Evolutionary conservation across 2,797 vertebrate genomes (phyloP).

Genomic region (Salarias fasciatus): DNA sequence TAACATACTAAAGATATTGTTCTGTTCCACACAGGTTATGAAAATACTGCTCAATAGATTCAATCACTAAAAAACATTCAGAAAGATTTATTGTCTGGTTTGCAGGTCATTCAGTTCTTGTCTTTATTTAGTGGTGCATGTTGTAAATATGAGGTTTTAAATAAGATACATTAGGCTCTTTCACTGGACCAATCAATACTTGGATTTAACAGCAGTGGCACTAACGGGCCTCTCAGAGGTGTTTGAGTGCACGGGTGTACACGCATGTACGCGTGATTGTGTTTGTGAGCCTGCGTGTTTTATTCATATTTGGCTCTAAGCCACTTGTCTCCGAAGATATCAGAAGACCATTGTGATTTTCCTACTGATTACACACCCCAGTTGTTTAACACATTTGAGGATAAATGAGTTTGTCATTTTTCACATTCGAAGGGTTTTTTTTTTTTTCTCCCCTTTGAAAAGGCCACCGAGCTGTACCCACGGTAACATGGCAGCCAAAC

Average conservation of each 20-base stretch:
- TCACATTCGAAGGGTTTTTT: conserved; percentile 46
- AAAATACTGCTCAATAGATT: no score
- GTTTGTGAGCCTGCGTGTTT: conserved; percentile 30
- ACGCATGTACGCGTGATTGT: background rate
- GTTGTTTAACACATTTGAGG: conserved; percentile 51
- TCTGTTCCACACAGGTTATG: no score
- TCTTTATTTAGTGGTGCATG: no score
- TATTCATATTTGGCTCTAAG: conserved; percentile 58
- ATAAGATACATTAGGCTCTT: background rate
- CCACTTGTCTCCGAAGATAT: conserved; percentile 62
- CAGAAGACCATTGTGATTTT: conserved; percentile 66
- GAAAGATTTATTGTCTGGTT: no score
- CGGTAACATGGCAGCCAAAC: conserved; percentile 36
- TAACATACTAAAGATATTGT: no score
- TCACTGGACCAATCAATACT: conserved; percentile 25
- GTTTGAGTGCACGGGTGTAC: background rate
- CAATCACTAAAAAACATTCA: no score
- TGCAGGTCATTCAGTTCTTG: no score
- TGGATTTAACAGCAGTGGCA: conserved; percentile 26
- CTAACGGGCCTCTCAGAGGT: conserved; percentile 47
- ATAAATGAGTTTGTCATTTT: conserved; percentile 61
- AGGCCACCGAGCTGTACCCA: conserved; percentile 49
- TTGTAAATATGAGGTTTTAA: no score
- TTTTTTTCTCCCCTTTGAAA: conserved; percentile 31
- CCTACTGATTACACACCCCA: conserved; percentile 68